Evolutionary conservation across 2,888 invertebrate genomes (phyloP), one percentile per base, ranked within the genome.

Genomic region (Dolichopus griseipennis): DNA sequence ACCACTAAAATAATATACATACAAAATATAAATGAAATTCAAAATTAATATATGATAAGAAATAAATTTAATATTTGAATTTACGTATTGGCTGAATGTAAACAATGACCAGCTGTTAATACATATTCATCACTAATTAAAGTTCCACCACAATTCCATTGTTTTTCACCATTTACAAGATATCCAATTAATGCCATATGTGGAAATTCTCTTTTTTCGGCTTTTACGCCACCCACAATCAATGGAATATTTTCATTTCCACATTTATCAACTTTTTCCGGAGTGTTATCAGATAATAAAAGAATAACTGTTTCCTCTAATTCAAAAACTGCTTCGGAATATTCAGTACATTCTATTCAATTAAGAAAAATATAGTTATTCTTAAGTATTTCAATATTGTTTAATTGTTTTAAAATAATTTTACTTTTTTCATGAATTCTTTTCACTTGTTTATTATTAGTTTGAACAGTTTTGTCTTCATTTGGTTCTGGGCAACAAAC

Each of bases 51-150:
- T n/a, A n/a, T n/a, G n/a, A n/a, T n/a, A n/a, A n/a, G n/a, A n/a
- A n/a, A n/a, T n/a, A n/a, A n/a, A n/a, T n/a, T 37, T 5, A 37
- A 10, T 37, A 7, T 37, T 37, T 10, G 69, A 70, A 68, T 71
- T 69, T 72, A 72, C 74, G 69, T 65, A 41, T 70, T 68, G 33
- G 65, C 9, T 33, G 73, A 68, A 34, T 71, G 64, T 20, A 76
- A 72, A 71, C 87, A 87, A 73, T 87, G 86, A 0, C 85, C 86
- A 5, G 85, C 85, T 4, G 85, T 85, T 61, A 86, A 73, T 2
- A 86, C 81, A 76, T 82, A 84, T 64, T 76, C 75, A 10, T 82
- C 79, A 74, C 52, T 52, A 18, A 52, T 52, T 18, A 52, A 52
- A 2, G 18, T 12, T 12, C 52, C 52, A 52, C 52, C 52, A 52